Conservation (phyloP, 2,888 invertebrate genomes). For the Cyclophora albipunctata region DNA sequence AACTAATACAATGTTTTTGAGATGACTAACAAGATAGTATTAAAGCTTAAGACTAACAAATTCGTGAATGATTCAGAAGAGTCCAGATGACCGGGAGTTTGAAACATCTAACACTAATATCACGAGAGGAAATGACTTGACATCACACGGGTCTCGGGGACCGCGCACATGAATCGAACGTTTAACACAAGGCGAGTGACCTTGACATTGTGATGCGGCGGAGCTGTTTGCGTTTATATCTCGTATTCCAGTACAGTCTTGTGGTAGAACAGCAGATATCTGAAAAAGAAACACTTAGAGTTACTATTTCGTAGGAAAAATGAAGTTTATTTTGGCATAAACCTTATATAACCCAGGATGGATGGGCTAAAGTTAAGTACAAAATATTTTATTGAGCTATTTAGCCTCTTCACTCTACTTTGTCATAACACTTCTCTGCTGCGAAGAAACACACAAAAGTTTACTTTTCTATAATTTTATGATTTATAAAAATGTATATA, state of each 20-base stretch:
- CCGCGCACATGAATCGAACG: no score
- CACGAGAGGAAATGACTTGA: constrained; percentile 56
- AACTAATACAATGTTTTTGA: constrained; percentile 4
- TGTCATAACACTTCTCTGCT: no score
- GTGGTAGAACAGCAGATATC: constrained; percentile 96
- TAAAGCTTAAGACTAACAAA: constrained; percentile 63
- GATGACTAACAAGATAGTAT: constrained; percentile 20
- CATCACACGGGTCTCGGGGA: constrained; percentile 4
- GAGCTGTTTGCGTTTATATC: constrained; percentile 14
- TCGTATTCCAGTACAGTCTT: constrained; percentile 95
- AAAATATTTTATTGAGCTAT: no score
- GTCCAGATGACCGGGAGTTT: constrained; percentile 34
- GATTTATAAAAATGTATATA: no score
- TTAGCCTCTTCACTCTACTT: no score
- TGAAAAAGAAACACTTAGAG: constrained; percentile 61
- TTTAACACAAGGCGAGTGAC: background rate
- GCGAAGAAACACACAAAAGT: no score
- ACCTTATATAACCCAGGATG: no score
- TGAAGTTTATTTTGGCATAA: background rate
- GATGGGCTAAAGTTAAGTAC: no score
- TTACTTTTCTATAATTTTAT: no score
- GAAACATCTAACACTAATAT: constrained; percentile 60
- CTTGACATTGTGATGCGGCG: constrained; percentile 3
- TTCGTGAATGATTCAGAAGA: constrained; percentile 52
- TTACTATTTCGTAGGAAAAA: background rate